Conservation (phyloP, 2,888 invertebrate genomes). For the Conops quadrifasciatus region DNA sequence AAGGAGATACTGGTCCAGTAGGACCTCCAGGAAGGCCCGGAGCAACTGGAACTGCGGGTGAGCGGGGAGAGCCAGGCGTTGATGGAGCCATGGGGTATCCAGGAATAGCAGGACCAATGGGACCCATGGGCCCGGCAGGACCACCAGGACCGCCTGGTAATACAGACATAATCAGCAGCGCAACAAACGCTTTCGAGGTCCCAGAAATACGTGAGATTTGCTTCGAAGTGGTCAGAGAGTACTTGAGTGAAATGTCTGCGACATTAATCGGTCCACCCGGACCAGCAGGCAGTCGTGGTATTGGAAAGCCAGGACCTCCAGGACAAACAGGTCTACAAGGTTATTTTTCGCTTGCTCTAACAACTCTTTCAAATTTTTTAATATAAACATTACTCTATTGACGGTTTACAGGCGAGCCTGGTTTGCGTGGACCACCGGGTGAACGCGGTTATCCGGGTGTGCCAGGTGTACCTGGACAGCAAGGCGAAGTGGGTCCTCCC, state of each 20-base stretch:
- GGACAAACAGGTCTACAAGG: constrained; percentile 70
- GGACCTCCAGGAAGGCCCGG: constrained; percentile 71
- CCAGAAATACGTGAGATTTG: constrained; percentile 83
- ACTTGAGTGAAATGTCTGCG: constrained; percentile 75
- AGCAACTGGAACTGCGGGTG: constrained; percentile 60
- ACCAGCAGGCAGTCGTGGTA: constrained; percentile 72
- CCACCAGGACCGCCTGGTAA: constrained; percentile 63
- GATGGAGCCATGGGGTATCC: constrained; percentile 66
- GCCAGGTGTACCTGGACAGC: constrained; percentile 74
- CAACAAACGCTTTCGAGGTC: constrained; percentile 60
- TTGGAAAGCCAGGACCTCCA: constrained; percentile 76
- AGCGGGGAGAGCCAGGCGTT: constrained; percentile 39
- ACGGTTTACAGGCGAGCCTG: constrained; percentile 67
- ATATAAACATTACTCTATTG: neutral
- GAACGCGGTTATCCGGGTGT: constrained; percentile 78
- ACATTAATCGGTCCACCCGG: constrained; percentile 73
- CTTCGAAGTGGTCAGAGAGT: constrained; percentile 79
- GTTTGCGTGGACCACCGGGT: constrained; percentile 69
- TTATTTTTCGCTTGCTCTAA: constrained; percentile 9
- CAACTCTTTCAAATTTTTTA: neutral
- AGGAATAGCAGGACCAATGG: constrained; percentile 70
- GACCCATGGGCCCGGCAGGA: constrained; percentile 59
- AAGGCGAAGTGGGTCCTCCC: constrained; percentile 67
- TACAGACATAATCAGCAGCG: constrained; percentile 45
- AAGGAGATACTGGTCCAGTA: constrained; percentile 68